These are phyloP conservation scores for Gymnothorax reevesii DNA, from an alignment of 2,797 vertebrate genomes.

Conservation along the genomic window DNA sequence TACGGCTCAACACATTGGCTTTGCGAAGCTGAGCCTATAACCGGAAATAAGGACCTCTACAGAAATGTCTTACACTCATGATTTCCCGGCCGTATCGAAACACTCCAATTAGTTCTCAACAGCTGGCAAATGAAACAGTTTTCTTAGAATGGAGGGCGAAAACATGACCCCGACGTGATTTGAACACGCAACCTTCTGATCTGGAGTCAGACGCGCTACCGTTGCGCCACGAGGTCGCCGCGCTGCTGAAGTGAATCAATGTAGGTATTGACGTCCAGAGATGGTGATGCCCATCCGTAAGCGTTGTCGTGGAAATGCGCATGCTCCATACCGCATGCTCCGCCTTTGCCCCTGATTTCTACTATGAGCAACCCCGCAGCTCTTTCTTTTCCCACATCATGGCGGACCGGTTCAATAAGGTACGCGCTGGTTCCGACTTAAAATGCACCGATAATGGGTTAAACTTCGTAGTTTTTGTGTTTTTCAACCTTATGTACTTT, in stretches of 20 bases:
- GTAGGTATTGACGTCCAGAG: no score
- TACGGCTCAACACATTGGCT: no score
- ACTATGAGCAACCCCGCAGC: constrained; percentile 63
- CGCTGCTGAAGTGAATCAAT: no score
- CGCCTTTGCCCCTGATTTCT: constrained; percentile 71
- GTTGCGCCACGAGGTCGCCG: constrained; percentile 55
- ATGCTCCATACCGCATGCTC: constrained; percentile 40
- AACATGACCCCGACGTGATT: constrained; percentile 53
- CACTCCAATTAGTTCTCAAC: no score
- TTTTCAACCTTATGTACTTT: neutral
- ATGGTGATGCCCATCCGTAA: neutral
- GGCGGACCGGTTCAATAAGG: constrained; percentile 85
- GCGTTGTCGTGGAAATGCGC: neutral
- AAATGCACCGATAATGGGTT: neutral
- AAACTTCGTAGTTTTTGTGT: neutral
- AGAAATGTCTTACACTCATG: no score
- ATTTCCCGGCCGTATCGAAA: no score
- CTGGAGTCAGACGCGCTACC: constrained; percentile 60
- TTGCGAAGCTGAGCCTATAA: no score
- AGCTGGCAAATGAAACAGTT: no score
- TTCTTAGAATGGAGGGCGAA: neutral
- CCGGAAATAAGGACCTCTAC: no score
- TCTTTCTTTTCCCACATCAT: constrained; percentile 82
- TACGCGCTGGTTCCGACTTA: constrained; percentile 43
- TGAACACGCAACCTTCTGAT: constrained; percentile 60